Evolutionary conservation across 2,888 invertebrate species (phyloP), one percentile per base, ranked within the genome.

Genomic region (Nowickia ferox): DNA sequence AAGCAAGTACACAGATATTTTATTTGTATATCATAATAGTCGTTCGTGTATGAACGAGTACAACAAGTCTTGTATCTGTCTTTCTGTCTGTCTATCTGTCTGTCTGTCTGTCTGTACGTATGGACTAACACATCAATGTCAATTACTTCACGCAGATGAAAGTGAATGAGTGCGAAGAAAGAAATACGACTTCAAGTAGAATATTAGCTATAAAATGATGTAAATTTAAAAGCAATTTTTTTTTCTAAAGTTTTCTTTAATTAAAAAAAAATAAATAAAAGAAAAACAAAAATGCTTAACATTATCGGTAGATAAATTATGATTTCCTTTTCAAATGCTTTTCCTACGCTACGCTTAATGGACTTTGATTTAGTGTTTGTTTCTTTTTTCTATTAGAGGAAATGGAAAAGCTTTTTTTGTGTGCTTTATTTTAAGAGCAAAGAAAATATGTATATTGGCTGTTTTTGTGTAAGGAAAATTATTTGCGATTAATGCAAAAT

Each of bases 81-180:
- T 30, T 2, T 22, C 22, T 22, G 22, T 22, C 22, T 22, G 6
- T 22, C 22, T 22, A 2, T 22, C 22, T 22, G 6, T 30, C 30
- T 5, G 6, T 6, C 30, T 30, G 30, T 30, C 4, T 1, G 30
- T 13, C 44, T 44, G 13, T 42, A 38, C 75, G 61, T 61, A 53
- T 65, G 55, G 65, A 46, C 53, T 65, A 15, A 66, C 66, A 38
- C 55, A 76, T 76, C 76, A 76, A 66, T 66, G 66, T 57, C 75
- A 75, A 44, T 75, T 75, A 53, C 46, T 57, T 46, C 76, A 63
- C 40, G 38, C 17, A 69, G 78, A 69, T 68, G 78, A 78, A 78
- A 78, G 69, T 68, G 61, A 78, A 69, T 46, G 76, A 61, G 22
- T 69, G 59, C 22, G 48, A 59, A 69, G 38, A 57, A 66, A 30